Conservation (phyloP, 2,888 invertebrate genomes). For the Idaea aversata region DNA sequence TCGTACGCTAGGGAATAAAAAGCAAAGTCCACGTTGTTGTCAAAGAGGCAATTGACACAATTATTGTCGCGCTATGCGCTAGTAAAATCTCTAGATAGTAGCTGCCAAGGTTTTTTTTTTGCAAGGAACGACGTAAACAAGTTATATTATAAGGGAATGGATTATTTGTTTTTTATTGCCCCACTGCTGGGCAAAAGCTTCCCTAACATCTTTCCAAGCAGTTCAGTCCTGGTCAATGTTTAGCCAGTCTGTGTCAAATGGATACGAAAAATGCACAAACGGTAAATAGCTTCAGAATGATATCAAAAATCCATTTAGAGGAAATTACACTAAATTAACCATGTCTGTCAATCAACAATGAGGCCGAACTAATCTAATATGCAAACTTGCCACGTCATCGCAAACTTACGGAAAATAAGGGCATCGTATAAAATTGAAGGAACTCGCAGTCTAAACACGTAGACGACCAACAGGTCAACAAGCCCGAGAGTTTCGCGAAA, state of each 20-base stretch:
- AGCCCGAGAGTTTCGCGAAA: conserved; percentile 13
- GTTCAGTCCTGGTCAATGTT: too few relatives aligned
- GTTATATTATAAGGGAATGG: not conserved
- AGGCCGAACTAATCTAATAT: conserved; percentile 11
- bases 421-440: conserved; percentile 36
- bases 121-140: not conserved
- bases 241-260: too few relatives aligned
- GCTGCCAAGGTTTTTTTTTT: not conserved
- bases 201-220: too few relatives aligned
- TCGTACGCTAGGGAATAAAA: not conserved
- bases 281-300: not conserved
- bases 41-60: conserved; percentile 10
- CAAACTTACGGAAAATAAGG: conserved; percentile 40
- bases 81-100: not conserved
- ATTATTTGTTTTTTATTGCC: too few relatives aligned
- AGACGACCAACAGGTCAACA: conserved; percentile 51
- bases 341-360: conserved; percentile 13
- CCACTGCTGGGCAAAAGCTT: too few relatives aligned
- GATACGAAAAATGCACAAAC: too few relatives aligned
- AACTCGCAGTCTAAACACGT: conserved; percentile 43
- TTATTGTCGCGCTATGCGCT: conserved; percentile 2
- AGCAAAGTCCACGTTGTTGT: conserved; percentile 4
- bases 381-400: conserved; percentile 29
- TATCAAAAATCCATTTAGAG: not conserved
- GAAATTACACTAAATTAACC: conserved; percentile 3